Evolutionary conservation across 2,113 vertebrate species (phyloP), one percentile per base, ranked within the genome.

Genomic region (Heptranchias perlo): DNA sequence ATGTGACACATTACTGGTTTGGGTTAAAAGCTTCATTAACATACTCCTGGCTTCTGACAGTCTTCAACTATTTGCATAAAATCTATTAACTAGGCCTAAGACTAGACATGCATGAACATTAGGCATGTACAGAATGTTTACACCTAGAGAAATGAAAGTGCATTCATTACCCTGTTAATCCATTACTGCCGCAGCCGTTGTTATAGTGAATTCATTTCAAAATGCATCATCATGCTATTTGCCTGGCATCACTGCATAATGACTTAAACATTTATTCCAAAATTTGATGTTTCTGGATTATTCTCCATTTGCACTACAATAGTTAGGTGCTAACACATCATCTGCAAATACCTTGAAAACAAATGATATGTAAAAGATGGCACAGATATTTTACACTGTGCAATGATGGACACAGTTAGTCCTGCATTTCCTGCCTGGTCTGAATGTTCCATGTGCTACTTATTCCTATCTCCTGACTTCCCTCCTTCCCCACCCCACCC

Each of bases 51-150:
- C 87, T 91, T 73, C 94, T 69, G 44, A 73, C 94, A 69, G 25
- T 52, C 18, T 52, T 69, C 65, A 95, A 95, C 8, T 73, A 73
- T 73, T 95, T 95, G 94, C 94, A 95, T 95, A 95, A 95, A 95
- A 95, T 95, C 94, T 69, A 73, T 95, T 95, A 95, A 95, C 44
- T 31, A 69, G 64, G 65, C 44, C 94, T 69, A 73, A 94, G 47
- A 95, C 52, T 67, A 67, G 94, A 31, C 94, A 18, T 35, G 23
- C 65, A 95, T 52, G 65, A 73, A 95, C 65, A 95, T 73, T 52
- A 95, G 28, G 44, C 52, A 54, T 58, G 87, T 91, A 31, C 44
- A 69, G 44, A 73, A 73, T 73, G 65, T 95, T 95, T 73, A 73
- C 65, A 69, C 13, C 44, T 73, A 52, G 44, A 95, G 64, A 67